These are phyloP conservation scores for Brachyrhaphis roseni DNA, from an alignment of 2,797 vertebrate species.

Conservation along the genomic window DNA sequence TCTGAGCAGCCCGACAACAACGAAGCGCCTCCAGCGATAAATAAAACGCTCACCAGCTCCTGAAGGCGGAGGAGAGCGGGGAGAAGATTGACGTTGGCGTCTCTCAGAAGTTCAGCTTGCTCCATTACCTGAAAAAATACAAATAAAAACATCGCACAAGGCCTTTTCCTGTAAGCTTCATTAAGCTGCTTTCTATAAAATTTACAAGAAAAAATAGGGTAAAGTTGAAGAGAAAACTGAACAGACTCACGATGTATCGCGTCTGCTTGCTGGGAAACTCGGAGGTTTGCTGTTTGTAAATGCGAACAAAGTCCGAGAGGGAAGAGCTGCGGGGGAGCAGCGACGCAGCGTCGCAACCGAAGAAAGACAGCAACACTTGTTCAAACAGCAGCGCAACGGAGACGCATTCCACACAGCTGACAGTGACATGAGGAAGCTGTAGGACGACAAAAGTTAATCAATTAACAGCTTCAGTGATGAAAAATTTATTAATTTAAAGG, in stretches of 20 bases:
- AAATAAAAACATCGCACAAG: neutral
- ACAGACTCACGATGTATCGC: constrained; percentile 90
- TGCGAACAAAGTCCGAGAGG: constrained; percentile 90
- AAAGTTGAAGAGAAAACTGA: constrained; percentile 24
- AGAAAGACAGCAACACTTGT: constrained; percentile 88
- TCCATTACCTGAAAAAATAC: constrained; percentile 87
- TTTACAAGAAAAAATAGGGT: constrained; percentile 13
- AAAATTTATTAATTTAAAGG: neutral
- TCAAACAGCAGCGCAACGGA: constrained; percentile 88
- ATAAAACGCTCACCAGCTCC: constrained; percentile 86
- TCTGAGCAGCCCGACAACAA: constrained; percentile 29
- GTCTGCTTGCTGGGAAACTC: constrained; percentile 82
- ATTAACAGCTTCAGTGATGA: neutral
- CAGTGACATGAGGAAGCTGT: constrained; percentile 88
- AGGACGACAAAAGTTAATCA: constrained; percentile 10
- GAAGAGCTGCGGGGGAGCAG: constrained; percentile 81
- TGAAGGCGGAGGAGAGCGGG: constrained; percentile 93
- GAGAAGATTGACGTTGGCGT: constrained; percentile 91
- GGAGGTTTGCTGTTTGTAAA: constrained; percentile 85
- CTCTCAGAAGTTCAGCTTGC: constrained; percentile 91
- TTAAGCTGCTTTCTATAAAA: neutral
- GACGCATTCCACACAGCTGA: constrained; percentile 93
- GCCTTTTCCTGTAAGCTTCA: neutral
- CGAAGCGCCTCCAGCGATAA: constrained; percentile 18
- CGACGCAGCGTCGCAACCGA: constrained; percentile 70